Evolutionary conservation across 2,888 invertebrate species (phyloP).

Genomic region (Muscina levida): DNA sequence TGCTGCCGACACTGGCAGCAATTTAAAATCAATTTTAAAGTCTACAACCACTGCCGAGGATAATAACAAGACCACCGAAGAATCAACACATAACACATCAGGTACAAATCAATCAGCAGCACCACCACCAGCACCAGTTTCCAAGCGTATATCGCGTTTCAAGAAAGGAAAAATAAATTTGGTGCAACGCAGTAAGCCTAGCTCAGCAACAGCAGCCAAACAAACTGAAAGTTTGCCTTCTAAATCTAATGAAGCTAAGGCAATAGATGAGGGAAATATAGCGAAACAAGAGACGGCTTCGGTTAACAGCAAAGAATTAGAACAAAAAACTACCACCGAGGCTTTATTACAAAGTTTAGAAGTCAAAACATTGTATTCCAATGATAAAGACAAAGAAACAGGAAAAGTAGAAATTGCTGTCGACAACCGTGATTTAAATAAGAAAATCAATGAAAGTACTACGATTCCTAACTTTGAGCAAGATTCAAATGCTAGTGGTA

Average conservation of each 20-base stretch:
- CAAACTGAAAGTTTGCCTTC: neutral
- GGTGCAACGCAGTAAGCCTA: constrained; percentile 71
- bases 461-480: no score
- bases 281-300: neutral
- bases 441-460: no score
- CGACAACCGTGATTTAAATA: no score
- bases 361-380: no score
- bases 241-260: neutral
- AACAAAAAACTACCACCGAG: no score
- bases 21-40: constrained; percentile 25
- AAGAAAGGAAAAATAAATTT: constrained; percentile 74
- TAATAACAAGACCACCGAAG: neutral
- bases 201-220: neutral
- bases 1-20: neutral
- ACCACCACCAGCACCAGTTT: neutral
- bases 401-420: no score
- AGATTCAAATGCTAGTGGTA: no score
- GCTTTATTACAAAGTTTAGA: no score
- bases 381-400: no score
- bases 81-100: neutral
- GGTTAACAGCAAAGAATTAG: neutral
- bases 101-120: neutral
- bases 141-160: constrained; percentile 64
- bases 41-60: neutral
- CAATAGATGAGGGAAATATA: neutral